Conservation (phyloP, 1,140 invertebrate species). For the Acromyrmex charruanus region DNA sequence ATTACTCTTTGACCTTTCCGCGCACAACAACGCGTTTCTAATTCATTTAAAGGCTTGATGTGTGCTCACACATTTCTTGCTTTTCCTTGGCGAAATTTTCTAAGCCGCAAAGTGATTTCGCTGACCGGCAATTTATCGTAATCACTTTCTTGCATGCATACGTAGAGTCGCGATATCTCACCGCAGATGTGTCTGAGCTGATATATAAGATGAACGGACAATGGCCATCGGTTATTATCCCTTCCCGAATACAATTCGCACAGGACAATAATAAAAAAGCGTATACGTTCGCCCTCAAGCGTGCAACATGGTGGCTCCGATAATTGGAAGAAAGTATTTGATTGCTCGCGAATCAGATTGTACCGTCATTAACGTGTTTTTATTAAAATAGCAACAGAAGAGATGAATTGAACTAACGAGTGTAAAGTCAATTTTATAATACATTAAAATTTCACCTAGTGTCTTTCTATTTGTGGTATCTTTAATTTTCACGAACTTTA, state of each 20-base stretch:
- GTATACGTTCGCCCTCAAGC: constrained; percentile 49
- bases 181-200: not conserved
- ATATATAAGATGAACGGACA: constrained; percentile 46
- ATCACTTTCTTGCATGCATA: constrained; percentile 52
- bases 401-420: not conserved
- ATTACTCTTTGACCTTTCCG: constrained; percentile 49
- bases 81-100: constrained; percentile 35
- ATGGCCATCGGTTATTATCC: constrained; percentile 63
- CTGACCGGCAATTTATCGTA: constrained; percentile 50
- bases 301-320: constrained; percentile 52
- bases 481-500: not conserved
- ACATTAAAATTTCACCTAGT: not conserved
- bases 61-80: constrained; percentile 45
- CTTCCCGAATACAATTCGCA: constrained; percentile 49
- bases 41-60: constrained; percentile 46
- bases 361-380: constrained; percentile 7
- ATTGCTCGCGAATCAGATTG: constrained; percentile 43
- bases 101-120: constrained; percentile 50
- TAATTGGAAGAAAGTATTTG: constrained; percentile 62
- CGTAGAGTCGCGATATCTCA: constrained; percentile 30
- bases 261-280: constrained; percentile 70
- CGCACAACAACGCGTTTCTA: constrained; percentile 47
- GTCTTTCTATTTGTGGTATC: not conserved
- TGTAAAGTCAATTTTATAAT: not conserved
- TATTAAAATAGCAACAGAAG: not conserved